A percentile compares a stretch with the other conserved stretches of the same genome.
Conservation (phyloP, 2,113 vertebrate species). For the Nibea albiflora region DNA sequence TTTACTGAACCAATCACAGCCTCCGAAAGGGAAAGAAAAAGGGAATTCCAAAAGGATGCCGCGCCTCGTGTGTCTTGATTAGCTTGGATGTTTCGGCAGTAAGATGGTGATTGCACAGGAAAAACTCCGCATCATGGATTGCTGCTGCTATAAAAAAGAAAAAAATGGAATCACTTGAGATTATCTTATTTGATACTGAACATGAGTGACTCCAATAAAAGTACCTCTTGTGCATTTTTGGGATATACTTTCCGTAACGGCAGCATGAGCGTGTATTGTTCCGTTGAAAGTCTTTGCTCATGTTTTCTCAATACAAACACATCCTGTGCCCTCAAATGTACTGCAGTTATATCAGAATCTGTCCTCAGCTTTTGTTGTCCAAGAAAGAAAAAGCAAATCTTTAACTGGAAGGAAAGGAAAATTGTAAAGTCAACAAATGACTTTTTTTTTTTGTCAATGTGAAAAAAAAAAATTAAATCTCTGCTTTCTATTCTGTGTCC, state of each 20-base stretch:
- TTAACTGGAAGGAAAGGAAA: neutral
- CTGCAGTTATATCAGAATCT: neutral
- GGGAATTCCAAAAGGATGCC: conserved; percentile 21
- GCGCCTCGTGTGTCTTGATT: conserved; percentile 49
- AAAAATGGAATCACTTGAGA: conserved; percentile 4
- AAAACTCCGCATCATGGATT: neutral
- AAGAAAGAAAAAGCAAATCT: neutral
- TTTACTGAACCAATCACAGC: conserved; percentile 46
- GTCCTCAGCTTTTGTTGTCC: neutral
- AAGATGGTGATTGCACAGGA: conserved; percentile 22
- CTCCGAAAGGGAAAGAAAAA: neutral
- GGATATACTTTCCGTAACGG: neutral
- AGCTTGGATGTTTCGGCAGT: conserved; percentile 30
- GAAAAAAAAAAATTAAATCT: neutral
- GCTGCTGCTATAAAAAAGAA: conserved; percentile 11
- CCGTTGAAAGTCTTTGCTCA: neutral
- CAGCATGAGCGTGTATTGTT: neutral
- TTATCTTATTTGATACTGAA: neutral
- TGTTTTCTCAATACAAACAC: neutral
- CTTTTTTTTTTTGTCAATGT: neutral
- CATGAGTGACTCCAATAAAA: neutral
- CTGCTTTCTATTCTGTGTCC: neutral
- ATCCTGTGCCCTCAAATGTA: neutral
- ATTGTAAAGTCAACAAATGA: neutral
- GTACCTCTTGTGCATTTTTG: neutral